Evolutionary conservation across 2,113 vertebrate species (phyloP), one percentile per base, ranked within the genome.

Genomic region (human): DNA sequence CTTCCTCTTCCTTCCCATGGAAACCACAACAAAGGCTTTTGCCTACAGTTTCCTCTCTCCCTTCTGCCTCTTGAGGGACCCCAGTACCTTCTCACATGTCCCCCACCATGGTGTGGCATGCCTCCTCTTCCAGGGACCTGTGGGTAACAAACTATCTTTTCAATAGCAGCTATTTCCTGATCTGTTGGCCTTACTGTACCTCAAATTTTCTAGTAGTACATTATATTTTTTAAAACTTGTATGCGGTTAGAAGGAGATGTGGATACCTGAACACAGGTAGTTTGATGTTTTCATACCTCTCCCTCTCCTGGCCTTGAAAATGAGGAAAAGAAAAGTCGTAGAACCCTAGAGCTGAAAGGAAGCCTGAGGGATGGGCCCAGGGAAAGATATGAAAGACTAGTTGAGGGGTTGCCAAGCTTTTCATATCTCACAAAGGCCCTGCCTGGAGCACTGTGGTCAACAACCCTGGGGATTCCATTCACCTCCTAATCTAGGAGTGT

Each of bases 21-120:
- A 89, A 68, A 48, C 3, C 38, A 22, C 9, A 3, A 48, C 48
- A 59, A 57, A 48, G 38, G 1, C 22, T 87, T 30, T 43, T 87
- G 5, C 3, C 32, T 35, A 38, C 16, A n/a, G 6, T 75, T 45
- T 3, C n/a, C 10, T 0, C 5, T 68, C 38, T 17, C 10, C 1
- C 50, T 92, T 66, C 10, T 45, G n/a, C 18, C 30, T 82, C n/a
- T 75, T 57, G 35, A 84, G 2, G 32, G 35, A 48, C 9, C 3
- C 1, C n/a, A 18, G 11, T 43, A 22, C 5, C 48, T 66, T 89
- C 14, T 38, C 9, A 18, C n/a, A 17, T 50, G 20, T 13, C 48
- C 64, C 16, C 2, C 32, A 17, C 22, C 23, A 25, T n/a, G 22
- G 16, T 40, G 55, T 59, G 22, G 3, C 43, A 6, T 18, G 4